Evolutionary conservation across 2,113 vertebrate genomes (phyloP).

Genomic region (Tetrax tetrax): DNA sequence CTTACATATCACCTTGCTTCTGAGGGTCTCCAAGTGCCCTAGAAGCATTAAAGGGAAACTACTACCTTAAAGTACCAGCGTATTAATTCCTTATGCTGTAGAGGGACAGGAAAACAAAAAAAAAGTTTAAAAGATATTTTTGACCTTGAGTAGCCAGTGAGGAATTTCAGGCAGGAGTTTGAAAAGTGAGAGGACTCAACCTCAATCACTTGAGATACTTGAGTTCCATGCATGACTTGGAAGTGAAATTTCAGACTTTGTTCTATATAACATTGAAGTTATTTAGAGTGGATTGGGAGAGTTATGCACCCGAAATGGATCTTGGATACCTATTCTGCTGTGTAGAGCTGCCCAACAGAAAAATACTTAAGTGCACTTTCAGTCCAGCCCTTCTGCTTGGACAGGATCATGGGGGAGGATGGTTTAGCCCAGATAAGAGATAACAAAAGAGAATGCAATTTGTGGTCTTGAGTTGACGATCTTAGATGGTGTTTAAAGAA

Average conservation of each 20-base stretch:
- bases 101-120: not conserved
- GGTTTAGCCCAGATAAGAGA: not conserved
- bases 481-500: not conserved
- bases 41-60: not conserved
- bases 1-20: not conserved
- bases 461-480: not conserved
- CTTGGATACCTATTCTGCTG: not conserved
- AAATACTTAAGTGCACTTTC: not conserved
- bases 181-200: not conserved
- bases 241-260: not conserved
- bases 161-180: not conserved
- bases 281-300: not conserved
- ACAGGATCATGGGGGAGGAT: not conserved
- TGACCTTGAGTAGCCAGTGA: not conserved
- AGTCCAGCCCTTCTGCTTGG: not conserved
- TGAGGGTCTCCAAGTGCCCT: not conserved
- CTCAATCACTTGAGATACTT: not conserved
- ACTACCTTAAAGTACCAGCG: not conserved
- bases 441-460: not conserved
- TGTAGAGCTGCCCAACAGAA: not conserved
- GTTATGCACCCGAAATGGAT: not conserved
- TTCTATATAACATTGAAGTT: not conserved
- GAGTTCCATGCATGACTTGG: not conserved
- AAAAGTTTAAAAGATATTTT: not conserved
- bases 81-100: not conserved